Evolutionary conservation across 2,797 vertebrate species (phyloP).

Genomic region (Sciurus vulgaris): DNA sequence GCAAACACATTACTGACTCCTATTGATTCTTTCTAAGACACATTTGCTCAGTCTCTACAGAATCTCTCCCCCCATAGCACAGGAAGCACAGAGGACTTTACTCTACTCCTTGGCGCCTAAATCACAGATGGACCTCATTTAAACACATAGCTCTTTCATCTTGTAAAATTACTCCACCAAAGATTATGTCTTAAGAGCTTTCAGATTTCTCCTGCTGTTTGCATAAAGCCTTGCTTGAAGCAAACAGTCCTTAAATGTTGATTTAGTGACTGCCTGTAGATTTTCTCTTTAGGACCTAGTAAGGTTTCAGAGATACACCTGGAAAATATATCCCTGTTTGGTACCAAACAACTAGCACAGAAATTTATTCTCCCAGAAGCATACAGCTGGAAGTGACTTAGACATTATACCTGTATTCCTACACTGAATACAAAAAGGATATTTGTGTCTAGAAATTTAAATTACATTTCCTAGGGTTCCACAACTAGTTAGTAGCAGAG

Average conservation of each 20-base stretch:
- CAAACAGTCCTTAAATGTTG: conserved; percentile 42
- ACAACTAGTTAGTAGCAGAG: conserved; percentile 18
- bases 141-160: neutral
- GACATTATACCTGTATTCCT: neutral
- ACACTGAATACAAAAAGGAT: conserved; percentile 29
- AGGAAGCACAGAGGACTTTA: neutral
- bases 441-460: neutral
- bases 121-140: neutral
- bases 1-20: neutral
- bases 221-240: conserved; percentile 20
- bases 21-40: neutral
- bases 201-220: neutral
- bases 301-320: neutral
- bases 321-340: neutral
- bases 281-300: neutral
- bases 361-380: neutral
- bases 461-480: neutral
- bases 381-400: neutral
- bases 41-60: neutral
- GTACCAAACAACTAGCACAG: neutral
- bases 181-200: neutral
- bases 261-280: conserved; percentile 29
- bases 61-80: neutral
- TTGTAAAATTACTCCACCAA: conserved; percentile 3
- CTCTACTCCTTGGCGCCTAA: neutral